Evolutionary conservation across 2,888 invertebrate genomes (phyloP).

Genomic region (Eucera pruinosa): DNA sequence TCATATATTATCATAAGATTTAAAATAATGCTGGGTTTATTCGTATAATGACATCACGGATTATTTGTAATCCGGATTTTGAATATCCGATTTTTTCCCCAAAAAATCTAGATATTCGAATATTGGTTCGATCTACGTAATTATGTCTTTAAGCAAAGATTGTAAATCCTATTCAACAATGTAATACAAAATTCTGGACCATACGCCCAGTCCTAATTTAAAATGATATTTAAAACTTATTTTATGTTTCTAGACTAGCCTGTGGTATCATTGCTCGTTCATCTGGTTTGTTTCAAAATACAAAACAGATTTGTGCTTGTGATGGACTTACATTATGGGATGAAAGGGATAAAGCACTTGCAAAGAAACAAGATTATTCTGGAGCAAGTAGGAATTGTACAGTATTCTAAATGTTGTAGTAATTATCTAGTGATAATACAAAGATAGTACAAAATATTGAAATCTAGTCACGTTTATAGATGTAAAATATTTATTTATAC

Average conservation of each 20-base stretch:
- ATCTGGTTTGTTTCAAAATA: slow-evolving; percentile 94
- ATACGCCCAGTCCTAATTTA: no score
- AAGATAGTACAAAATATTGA: neutral
- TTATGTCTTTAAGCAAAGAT: no score
- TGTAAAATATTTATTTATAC: slow-evolving; percentile 7
- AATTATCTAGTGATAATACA: slow-evolving; percentile 1
- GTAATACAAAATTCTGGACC: no score
- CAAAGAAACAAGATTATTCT: slow-evolving; percentile 75
- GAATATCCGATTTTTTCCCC: no score
- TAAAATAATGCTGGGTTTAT: no score
- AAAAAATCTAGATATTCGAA: no score
- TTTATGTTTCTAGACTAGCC: slow-evolving; percentile 86
- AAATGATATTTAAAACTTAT: slow-evolving; percentile 14
- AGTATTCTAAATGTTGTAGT: slow-evolving; percentile 46
- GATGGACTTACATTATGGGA: slow-evolving; percentile 96
- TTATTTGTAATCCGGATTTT: no score
- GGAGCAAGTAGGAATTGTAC: slow-evolving; percentile 55
- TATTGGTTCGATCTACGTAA: no score
- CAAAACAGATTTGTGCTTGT: slow-evolving; percentile 95
- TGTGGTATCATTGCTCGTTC: slow-evolving; percentile 96
- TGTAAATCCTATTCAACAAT: no score
- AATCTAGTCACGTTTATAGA: slow-evolving; percentile 4
- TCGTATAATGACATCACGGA: no score
- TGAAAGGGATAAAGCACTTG: slow-evolving; percentile 88
- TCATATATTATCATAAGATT: neutral